Percentiles rank a stretch among this genome's conserved stretches.
Evolutionary conservation across 2,113 vertebrate genomes (phyloP).

Genomic region (Callaeas wilsoni): DNA sequence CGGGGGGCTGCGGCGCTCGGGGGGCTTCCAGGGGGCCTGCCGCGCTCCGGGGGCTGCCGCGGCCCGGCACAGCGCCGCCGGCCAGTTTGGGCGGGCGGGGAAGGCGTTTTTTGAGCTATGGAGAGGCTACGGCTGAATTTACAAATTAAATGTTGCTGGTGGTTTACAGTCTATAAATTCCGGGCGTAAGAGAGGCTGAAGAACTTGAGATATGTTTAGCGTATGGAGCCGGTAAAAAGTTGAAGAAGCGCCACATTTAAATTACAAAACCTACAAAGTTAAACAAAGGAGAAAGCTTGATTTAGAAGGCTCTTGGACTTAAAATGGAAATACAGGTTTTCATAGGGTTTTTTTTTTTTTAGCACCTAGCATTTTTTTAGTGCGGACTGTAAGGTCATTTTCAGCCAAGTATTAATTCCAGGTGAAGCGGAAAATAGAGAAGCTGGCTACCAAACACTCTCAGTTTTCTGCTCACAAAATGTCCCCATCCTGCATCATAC

Average conservation of each 20-base stretch:
- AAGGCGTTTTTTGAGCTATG: accelerated
- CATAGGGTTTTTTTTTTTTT: not conserved
- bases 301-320: not conserved
- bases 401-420: not conserved
- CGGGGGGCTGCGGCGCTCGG: no score
- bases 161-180: not conserved
- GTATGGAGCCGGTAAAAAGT: not conserved
- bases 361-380: not conserved
- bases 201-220: not conserved
- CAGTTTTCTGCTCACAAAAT: not conserved
- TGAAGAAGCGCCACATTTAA: not conserved
- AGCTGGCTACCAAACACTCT: not conserved
- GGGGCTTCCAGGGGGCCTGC: no score
- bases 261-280: not conserved
- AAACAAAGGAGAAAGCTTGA: not conserved
- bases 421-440: not conserved
- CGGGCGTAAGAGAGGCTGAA: not conserved
- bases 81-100: no score
- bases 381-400: not conserved
- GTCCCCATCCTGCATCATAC: not conserved
- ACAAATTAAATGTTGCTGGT: not conserved
- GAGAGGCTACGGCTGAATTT: not conserved
- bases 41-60: not conserved
- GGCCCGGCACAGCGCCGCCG: no score
- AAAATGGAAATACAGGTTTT: not conserved